A percentile compares a stretch with the other conserved stretches of the same genome.
Conservation (phyloP, 1,140 invertebrate genomes). For the Drosophila sturtevanti region DNA sequence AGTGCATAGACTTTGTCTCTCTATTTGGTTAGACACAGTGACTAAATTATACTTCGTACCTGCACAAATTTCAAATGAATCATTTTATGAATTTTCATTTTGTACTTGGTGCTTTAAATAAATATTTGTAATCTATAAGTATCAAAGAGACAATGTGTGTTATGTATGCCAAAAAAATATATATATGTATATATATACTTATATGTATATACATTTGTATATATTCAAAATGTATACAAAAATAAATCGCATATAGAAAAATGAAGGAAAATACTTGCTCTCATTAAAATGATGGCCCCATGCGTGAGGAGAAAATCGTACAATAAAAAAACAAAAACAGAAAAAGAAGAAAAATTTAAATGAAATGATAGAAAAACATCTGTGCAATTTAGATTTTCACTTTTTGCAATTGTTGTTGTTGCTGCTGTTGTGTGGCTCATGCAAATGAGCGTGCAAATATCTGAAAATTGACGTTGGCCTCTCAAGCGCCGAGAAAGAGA, state of each 20-base stretch:
- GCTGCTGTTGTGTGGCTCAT: conserved; percentile 34
- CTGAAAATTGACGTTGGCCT: conserved; percentile 12
- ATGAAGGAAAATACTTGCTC: conserved; percentile 11
- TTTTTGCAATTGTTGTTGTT: conserved; percentile 39
- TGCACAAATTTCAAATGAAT: conserved; percentile 43
- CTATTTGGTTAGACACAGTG: conserved; percentile 9
- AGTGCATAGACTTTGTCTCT: conserved; percentile 12
- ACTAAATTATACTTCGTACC: conserved; percentile 49
- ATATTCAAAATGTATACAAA: conserved; percentile 11
- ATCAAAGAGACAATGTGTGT: conserved; percentile 20
- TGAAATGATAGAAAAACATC: conserved; percentile 59
- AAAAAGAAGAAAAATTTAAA: conserved; percentile 25
- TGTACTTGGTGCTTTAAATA: conserved; percentile 45
- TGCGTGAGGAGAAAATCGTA: conserved; percentile 58
- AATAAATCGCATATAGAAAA: conserved; percentile 13
- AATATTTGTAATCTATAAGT: conserved; percentile 17
- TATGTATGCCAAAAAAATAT: no score
- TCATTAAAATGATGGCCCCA: conserved; percentile 44
- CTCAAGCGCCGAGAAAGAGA: neutral
- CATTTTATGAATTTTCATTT: conserved; percentile 32
- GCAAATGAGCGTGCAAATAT: conserved; percentile 74
- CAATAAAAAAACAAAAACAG: conserved; percentile 17
- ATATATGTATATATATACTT: neutral
- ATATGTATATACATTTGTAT: no score
- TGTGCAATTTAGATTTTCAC: conserved; percentile 67